A percentile compares a stretch with the other conserved stretches of the same genome.
These are phyloP conservation scores for Seriola aureovittata DNA, from an alignment of 2,113 vertebrate genomes.

Conservation along the genomic window DNA sequence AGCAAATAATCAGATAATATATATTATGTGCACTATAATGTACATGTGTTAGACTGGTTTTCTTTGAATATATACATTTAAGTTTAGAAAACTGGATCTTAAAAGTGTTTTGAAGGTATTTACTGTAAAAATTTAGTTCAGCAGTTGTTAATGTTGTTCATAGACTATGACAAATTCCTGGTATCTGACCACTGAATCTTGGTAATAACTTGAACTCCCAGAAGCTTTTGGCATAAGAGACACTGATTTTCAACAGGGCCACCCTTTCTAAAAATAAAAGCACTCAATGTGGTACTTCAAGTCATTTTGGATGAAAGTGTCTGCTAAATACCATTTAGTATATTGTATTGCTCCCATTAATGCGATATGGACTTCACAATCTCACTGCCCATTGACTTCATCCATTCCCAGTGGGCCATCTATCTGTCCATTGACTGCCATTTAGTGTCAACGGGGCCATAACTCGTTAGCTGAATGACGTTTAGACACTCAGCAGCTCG, in stretches of 20 bases:
- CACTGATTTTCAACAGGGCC: conserved; percentile 31
- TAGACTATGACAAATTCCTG: not conserved
- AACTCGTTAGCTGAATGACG: conserved; percentile 76
- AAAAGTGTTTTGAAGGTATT: not conserved
- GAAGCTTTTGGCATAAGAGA: conserved; percentile 19
- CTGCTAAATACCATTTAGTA: conserved; percentile 82
- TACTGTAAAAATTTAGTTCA: not conserved
- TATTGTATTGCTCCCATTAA: conserved; percentile 79
- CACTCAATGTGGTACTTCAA: conserved; percentile 75
- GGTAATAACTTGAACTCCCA: conserved; percentile 32
- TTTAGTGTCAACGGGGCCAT: conserved; percentile 76
- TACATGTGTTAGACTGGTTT: not conserved
- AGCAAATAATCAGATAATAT: no score
- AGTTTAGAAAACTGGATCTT: not conserved
- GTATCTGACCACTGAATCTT: conserved; percentile 5
- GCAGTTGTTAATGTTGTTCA: not conserved
- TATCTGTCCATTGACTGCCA: conserved; percentile 80
- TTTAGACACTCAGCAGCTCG: conserved; percentile 75
- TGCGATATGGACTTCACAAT: conserved; percentile 68
- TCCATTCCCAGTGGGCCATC: conserved; percentile 75
- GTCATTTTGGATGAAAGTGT: conserved; percentile 77
- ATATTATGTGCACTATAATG: no score
- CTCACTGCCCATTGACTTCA: conserved; percentile 72
- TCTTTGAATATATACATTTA: not conserved
- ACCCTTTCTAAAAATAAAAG: conserved; percentile 80